Evolutionary conservation across 2,888 invertebrate species (phyloP).

Genomic region (Phyto melanocephala): DNA sequence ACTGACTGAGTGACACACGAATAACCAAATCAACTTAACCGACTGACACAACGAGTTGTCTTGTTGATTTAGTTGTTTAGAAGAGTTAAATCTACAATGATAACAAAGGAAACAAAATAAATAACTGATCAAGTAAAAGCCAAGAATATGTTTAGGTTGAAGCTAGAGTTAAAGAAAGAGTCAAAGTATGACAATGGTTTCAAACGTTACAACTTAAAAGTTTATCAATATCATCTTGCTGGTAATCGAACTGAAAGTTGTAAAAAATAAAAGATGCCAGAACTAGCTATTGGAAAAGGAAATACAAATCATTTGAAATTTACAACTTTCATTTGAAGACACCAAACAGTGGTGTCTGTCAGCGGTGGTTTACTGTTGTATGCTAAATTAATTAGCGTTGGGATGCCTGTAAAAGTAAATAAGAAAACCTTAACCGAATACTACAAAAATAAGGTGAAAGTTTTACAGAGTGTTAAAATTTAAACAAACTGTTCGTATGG

Average conservation of each 20-base stretch:
- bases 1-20: neutral
- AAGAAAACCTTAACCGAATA: constrained; percentile 8
- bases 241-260: neutral
- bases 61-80: constrained; percentile 44
- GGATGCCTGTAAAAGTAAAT: constrained; percentile 16
- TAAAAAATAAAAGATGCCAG: neutral
- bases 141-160: neutral
- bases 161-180: neutral
- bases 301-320: constrained; percentile 42
- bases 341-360: neutral
- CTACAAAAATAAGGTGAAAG: constrained; percentile 36
- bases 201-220: neutral
- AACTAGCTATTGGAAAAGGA: neutral
- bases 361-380: constrained; percentile 6
- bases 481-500: constrained; percentile 15
- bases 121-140: neutral
- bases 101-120: neutral
- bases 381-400: constrained; percentile 52
- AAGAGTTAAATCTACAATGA: constrained; percentile 7
- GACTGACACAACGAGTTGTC: neutral
- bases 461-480: constrained; percentile 21
- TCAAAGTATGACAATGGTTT: neutral
- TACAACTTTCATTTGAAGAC: constrained; percentile 33
- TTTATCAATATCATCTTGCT: constrained; percentile 18
- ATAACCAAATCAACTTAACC: constrained; percentile 5